A percentile compares a stretch with the other conserved stretches of the same genome.
Conservation (phyloP, 2,888 invertebrate species). For the Polyploca ridens region DNA sequence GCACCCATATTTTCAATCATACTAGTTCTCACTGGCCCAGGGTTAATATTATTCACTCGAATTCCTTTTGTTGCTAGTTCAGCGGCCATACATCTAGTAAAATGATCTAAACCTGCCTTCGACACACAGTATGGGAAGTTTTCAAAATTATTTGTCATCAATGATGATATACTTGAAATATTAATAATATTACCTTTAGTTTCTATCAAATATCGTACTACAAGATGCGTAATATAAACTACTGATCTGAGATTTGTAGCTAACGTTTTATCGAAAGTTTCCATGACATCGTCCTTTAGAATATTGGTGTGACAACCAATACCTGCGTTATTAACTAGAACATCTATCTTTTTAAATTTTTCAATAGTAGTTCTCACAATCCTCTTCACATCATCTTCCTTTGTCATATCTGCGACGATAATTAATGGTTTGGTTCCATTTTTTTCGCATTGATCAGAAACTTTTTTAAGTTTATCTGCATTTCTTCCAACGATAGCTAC, state of each 20-base stretch:
- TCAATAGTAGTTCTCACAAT: slow-evolving; percentile 35
- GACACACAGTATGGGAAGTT: slow-evolving; percentile 28
- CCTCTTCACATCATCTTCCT: slow-evolving; percentile 33
- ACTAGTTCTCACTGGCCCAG: slow-evolving; percentile 62
- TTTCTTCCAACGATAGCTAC: slow-evolving; percentile 45
- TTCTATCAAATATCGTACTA: slow-evolving; percentile 31
- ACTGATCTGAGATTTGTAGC: slow-evolving; percentile 44
- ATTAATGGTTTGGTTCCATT: no score
- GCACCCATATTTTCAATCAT: slow-evolving; percentile 30
- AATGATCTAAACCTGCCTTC: slow-evolving; percentile 90
- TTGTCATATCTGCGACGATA: slow-evolving; percentile 42
- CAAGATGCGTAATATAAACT: slow-evolving; percentile 43
- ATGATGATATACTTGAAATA: slow-evolving; percentile 34
- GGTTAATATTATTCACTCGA: slow-evolving; percentile 93
- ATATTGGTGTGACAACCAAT: slow-evolving; percentile 29
- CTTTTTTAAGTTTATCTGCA: slow-evolving; percentile 33
- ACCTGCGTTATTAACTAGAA: slow-evolving; percentile 52
- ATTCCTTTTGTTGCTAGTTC: slow-evolving; percentile 90
- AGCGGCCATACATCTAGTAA: slow-evolving; percentile 92
- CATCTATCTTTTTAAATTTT: slow-evolving; percentile 44
- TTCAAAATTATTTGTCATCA: slow-evolving; percentile 1
- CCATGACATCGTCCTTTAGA: slow-evolving; percentile 36
- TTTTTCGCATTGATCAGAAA: no score
- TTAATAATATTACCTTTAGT: slow-evolving; percentile 41
- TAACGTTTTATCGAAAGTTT: slow-evolving; percentile 40